These are phyloP conservation scores for Lordiphosa mommai DNA, from an alignment of 1,140 invertebrate genomes.

Conservation along the genomic window DNA sequence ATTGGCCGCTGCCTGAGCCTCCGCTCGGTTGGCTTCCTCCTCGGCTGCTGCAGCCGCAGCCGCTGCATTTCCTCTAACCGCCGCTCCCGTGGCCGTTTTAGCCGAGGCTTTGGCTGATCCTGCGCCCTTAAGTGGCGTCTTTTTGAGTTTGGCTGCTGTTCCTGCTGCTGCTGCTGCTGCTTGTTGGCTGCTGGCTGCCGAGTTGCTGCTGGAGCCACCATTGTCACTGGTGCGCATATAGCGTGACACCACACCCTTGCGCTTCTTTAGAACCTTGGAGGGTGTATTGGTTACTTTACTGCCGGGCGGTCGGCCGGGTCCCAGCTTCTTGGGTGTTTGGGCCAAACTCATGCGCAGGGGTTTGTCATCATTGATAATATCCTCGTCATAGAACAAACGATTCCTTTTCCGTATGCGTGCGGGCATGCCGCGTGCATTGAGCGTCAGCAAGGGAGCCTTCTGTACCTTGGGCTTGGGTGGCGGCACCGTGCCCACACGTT, in stretches of 20 bases:
- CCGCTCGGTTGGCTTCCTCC: constrained; percentile 33
- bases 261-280: constrained; percentile 81
- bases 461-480: constrained; percentile 85
- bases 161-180: no score
- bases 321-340: constrained; percentile 80
- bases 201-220: constrained; percentile 68
- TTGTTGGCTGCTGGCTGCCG: constrained; percentile 11
- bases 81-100: constrained; percentile 1
- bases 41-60: constrained; percentile 20
- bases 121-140: constrained; percentile 7
- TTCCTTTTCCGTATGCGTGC: constrained; percentile 94
- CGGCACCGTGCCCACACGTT: constrained; percentile 87
- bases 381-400: constrained; percentile 94
- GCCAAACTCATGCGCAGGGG: constrained; percentile 83
- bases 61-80: constrained; percentile 22
- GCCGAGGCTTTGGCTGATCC: constrained; percentile 3
- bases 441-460: constrained; percentile 85
- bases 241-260: constrained; percentile 66
- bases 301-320: constrained; percentile 30
- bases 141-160: constrained; percentile 14
- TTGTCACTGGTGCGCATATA: constrained; percentile 68
- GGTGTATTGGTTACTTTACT: constrained; percentile 10
- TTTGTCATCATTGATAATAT: constrained; percentile 89
- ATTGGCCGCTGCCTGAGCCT: constrained; percentile 43
- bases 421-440: constrained; percentile 93